phyloP scores from a whole-genome alignment of 2,797 vertebrate genomes.

The Cephalopachus bancanus region DNA sequence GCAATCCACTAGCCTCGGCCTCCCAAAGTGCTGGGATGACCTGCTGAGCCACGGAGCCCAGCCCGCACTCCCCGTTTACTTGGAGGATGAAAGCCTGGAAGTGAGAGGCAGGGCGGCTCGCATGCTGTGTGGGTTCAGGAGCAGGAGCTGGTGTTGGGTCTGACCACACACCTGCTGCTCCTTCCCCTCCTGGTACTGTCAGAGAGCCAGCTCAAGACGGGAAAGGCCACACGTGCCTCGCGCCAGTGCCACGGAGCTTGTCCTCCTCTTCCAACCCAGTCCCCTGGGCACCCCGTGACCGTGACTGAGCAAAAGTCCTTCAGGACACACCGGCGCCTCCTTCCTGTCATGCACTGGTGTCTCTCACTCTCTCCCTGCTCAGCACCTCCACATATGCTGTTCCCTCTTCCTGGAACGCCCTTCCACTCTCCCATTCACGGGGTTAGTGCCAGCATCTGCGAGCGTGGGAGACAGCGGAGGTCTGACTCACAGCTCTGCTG shows the following conservation, averaged over 20 bases:
- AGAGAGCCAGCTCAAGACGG: background rate
- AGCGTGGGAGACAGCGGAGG: too few relatives aligned
- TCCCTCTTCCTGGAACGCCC: background rate
- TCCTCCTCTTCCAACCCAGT: background rate
- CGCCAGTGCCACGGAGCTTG: background rate
- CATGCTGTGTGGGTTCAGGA: background rate
- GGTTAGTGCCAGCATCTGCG: fast-evolving
- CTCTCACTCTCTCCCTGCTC: background rate
- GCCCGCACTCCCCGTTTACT: too few relatives aligned
- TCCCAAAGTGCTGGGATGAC: too few relatives aligned
- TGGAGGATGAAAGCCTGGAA: background rate
- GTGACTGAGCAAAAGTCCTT: background rate
- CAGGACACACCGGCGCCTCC: fast-evolving
- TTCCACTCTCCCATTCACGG: background rate
- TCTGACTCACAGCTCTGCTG: background rate
- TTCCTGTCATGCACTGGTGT: background rate
- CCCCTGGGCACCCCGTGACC: too few relatives aligned
- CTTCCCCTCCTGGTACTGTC: too few relatives aligned
- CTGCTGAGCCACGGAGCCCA: too few relatives aligned
- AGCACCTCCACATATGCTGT: background rate
- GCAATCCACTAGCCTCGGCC: too few relatives aligned
- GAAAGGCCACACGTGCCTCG: background rate
- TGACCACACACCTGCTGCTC: background rate
- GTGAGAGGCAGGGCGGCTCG: fast-evolving
- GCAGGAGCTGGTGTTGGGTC: background rate